Evolutionary conservation across 2,888 invertebrate genomes (phyloP).

Genomic region (Saturnia pavonia): DNA sequence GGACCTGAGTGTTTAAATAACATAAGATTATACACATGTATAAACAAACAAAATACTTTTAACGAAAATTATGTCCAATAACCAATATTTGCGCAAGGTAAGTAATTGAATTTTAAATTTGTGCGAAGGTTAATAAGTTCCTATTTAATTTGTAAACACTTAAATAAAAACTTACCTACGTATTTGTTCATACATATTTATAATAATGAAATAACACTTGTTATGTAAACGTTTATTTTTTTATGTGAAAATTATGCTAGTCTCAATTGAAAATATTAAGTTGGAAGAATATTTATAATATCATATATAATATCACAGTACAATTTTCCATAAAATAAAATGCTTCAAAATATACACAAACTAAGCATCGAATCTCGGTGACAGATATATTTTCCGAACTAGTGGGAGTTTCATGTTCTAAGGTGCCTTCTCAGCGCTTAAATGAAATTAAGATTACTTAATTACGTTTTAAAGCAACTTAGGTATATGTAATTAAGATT

Average conservation of each 20-base stretch:
- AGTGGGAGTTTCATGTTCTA: too few species aligned
- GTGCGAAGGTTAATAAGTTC: not conserved
- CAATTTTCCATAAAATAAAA: not conserved
- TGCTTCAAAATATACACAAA: not conserved
- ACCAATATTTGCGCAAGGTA: not conserved
- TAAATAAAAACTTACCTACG: not conserved
- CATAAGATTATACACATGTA: not conserved
- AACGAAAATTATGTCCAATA: not conserved
- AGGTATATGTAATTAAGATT: too few species aligned
- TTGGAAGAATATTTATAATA: too few species aligned
- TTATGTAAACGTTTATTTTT: not conserved
- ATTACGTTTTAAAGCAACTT: not conserved
- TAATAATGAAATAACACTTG: not conserved
- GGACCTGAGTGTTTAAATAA: too few species aligned
- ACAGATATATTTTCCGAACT: too few species aligned
- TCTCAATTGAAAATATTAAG: too few species aligned
- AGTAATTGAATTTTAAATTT: not conserved
- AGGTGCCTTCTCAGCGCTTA: too few species aligned
- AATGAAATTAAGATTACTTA: too few species aligned
- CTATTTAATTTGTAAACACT: not conserved
- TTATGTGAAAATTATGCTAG: not conserved
- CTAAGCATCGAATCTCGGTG: too few species aligned
- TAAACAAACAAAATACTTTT: not conserved
- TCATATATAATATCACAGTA: too few species aligned
- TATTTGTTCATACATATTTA: not conserved